Evolutionary conservation across 2,888 invertebrate species (phyloP).

Genomic region (Heliconius ethilla): DNA sequence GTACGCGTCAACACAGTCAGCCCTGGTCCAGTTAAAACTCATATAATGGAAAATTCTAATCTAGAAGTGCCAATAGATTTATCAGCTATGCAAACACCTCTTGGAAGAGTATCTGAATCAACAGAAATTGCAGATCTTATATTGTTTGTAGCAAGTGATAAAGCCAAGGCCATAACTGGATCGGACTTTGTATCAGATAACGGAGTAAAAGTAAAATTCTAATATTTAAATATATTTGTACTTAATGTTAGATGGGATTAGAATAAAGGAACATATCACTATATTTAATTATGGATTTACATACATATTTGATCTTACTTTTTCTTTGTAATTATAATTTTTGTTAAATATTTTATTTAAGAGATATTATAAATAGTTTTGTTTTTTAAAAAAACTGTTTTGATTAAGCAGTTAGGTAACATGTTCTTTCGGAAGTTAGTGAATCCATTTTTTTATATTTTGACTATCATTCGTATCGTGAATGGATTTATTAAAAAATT

Average conservation of each 20-base stretch:
- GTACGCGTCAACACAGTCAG: constrained; percentile 87
- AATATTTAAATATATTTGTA: background rate
- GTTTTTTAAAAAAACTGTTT: no score
- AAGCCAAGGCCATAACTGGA: constrained; percentile 50
- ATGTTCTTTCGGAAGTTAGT: no score
- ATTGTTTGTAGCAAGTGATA: constrained; percentile 51
- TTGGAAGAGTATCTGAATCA: constrained; percentile 45
- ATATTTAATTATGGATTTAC: no score
- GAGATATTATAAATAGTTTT: no score
- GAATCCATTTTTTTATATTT: no score
- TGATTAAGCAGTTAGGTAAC: no score
- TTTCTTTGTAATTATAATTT: no score
- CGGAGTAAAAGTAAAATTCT: constrained; percentile 32
- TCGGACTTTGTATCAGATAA: constrained; percentile 46
- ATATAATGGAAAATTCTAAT: constrained; percentile 64
- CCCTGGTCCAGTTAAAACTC: constrained; percentile 83
- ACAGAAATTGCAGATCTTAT: constrained; percentile 51
- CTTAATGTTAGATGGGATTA: background rate
- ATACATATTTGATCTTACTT: no score
- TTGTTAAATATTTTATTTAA: no score
- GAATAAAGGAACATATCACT: background rate
- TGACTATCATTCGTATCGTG: no score
- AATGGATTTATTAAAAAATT: no score
- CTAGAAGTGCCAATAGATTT: background rate
- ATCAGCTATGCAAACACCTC: constrained; percentile 22